These are phyloP conservation scores for Masnerella sp. DNA, from an alignment of 2,888 invertebrate genomes.

Conservation along the genomic window DNA sequence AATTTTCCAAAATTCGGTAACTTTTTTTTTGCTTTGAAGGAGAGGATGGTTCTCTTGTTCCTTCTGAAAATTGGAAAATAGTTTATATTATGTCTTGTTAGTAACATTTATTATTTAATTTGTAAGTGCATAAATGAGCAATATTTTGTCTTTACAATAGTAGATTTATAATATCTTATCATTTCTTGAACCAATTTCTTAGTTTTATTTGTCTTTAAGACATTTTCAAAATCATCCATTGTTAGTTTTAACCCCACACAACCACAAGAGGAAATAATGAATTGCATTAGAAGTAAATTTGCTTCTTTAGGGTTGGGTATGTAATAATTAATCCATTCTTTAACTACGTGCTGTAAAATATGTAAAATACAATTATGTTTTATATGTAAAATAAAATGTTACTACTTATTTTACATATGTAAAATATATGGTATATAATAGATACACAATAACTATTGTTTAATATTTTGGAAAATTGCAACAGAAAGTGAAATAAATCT, in stretches of 20 bases:
- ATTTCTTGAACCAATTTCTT: conserved; percentile 2
- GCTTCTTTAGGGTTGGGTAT: conserved; percentile 13
- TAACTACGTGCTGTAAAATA: conserved; percentile 9
- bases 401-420: too few species aligned
- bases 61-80: not conserved
- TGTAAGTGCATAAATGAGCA: not conserved
- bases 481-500: too few species aligned
- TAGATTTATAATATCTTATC: too few species aligned
- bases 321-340: conserved; percentile 20
- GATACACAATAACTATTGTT: too few species aligned
- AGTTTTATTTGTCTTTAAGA: not conserved
- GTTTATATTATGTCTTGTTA: not conserved
- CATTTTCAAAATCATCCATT: not conserved
- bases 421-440: too few species aligned
- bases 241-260: conserved; percentile 24
- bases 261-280: conserved; percentile 31
- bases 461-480: too few species aligned
- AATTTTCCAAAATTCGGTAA: not conserved
- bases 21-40: not conserved
- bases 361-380: too few species aligned
- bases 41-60: conserved; percentile 7
- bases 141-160: not conserved
- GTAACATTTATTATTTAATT: not conserved
- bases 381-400: too few species aligned
- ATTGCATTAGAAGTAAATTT: conserved; percentile 20